These are phyloP conservation scores for Magallana ariakensis DNA, from an alignment of 1,140 invertebrate species.

Conservation along the genomic window DNA sequence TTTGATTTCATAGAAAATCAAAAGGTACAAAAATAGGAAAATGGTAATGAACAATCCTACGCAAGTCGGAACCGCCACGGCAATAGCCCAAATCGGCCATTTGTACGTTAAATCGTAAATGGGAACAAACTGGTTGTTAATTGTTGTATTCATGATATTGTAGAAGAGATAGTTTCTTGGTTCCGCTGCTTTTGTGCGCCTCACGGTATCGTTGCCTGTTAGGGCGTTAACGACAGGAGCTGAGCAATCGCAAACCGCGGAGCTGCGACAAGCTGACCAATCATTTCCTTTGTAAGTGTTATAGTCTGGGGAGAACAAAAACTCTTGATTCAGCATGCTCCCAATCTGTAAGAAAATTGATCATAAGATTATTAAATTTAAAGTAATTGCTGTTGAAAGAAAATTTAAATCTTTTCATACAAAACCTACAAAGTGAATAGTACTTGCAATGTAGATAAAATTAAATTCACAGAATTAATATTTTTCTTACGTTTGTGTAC, in stretches of 20 bases:
- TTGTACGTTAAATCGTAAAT: slow-evolving; percentile 60
- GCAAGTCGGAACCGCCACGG: slow-evolving; percentile 75
- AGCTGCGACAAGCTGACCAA: slow-evolving; percentile 30
- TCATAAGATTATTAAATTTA: slow-evolving; percentile 71
- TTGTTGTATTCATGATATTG: slow-evolving; percentile 44
- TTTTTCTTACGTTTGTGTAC: slow-evolving; percentile 37
- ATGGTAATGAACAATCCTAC: slow-evolving; percentile 76
- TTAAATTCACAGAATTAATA: background rate
- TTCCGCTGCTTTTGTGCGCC: slow-evolving; percentile 28
- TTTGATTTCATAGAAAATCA: slow-evolving; percentile 78
- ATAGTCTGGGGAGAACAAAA: background rate
- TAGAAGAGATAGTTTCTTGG: slow-evolving; percentile 73
- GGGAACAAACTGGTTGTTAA: slow-evolving; percentile 11
- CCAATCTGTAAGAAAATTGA: slow-evolving; percentile 77
- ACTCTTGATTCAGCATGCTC: background rate
- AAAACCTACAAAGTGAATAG: background rate
- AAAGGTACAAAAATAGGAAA: slow-evolving; percentile 79
- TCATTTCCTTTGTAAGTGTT: background rate
- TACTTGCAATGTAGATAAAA: too few species aligned
- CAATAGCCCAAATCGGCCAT: slow-evolving; percentile 77
- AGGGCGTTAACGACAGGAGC: slow-evolving; percentile 13
- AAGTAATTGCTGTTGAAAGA: too few species aligned
- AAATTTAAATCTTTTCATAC: too few species aligned
- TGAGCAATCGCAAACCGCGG: slow-evolving; percentile 26
- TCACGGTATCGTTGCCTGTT: slow-evolving; percentile 8